phyloP scores from a whole-genome alignment of 2,888 invertebrate species.

The Brenthis daphne region DNA sequence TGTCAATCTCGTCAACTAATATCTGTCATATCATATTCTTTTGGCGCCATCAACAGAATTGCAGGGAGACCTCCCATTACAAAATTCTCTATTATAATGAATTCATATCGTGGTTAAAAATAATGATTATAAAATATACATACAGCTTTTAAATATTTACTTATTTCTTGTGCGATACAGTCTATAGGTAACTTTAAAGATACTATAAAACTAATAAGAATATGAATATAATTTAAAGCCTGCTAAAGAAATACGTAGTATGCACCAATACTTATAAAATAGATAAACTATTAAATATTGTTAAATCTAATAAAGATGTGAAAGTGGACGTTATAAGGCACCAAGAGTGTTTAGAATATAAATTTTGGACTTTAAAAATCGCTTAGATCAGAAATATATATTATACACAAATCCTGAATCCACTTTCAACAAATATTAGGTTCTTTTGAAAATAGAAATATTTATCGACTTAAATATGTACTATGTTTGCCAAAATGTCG shows the following conservation, averaged over 20 bases:
- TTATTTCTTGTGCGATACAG: not conserved
- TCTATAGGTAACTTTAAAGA: not conserved
- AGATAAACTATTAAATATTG: not conserved
- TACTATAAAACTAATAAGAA: no score
- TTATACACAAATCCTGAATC: not conserved
- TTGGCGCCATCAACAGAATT: no score
- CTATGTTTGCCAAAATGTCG: not conserved
- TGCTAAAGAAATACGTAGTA: not conserved
- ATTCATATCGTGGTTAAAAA: no score
- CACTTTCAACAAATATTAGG: conserved; percentile 4
- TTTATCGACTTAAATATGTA: not conserved
- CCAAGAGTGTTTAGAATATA: conserved; percentile 19
- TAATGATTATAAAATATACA: no score
- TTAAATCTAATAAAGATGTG: conserved; percentile 7
- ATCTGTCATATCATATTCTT: no score
- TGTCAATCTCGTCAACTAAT: no score
- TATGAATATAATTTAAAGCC: no score
- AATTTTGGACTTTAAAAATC: conserved; percentile 2
- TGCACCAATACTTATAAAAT: conserved; percentile 7
- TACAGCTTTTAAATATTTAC: no score
- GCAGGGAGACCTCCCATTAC: no score
- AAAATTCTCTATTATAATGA: no score
- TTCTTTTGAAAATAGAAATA: not conserved
- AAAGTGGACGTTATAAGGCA: conserved; percentile 29
- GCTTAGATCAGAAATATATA: not conserved